Conservation (phyloP, 2,797 vertebrate genomes). For the Sebastes itinus region DNA sequence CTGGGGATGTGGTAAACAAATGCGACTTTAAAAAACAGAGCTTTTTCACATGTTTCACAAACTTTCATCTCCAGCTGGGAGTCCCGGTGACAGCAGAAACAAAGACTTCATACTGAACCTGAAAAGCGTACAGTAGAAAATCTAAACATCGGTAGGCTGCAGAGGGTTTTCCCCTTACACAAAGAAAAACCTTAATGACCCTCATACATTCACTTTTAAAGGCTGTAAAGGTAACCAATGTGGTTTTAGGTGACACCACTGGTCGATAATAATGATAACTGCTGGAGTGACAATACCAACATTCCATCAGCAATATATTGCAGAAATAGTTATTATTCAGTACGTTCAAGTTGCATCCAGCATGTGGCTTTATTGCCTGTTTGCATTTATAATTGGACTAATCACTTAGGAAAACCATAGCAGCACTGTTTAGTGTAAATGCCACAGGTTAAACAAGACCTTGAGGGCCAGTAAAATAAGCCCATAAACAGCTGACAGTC, state of each 20-base stretch:
- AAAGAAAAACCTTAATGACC: slow-evolving; percentile 18
- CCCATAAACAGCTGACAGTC: slow-evolving; percentile 66
- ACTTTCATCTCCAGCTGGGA: slow-evolving; percentile 47
- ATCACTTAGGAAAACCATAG: slow-evolving; percentile 45
- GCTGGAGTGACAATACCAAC: slow-evolving; percentile 29
- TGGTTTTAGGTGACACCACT: slow-evolving; percentile 39
- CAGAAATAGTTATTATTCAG: slow-evolving; percentile 22
- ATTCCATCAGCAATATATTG: slow-evolving; percentile 20
- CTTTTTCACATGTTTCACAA: slow-evolving; percentile 15
- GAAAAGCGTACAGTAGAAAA: not conserved
- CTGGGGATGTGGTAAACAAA: slow-evolving; percentile 56
- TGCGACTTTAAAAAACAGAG: slow-evolving; percentile 20
- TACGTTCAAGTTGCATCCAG: slow-evolving; percentile 13
- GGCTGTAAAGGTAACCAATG: slow-evolving; percentile 40
- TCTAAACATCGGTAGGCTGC: slow-evolving; percentile 2
- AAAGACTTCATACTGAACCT: slow-evolving; percentile 14
- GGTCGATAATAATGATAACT: slow-evolving; percentile 43
- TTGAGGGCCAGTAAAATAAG: slow-evolving; percentile 60
- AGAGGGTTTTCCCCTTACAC: slow-evolving; percentile 42
- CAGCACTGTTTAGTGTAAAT: slow-evolving; percentile 42
- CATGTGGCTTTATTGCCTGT: slow-evolving; percentile 35
- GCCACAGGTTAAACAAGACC: slow-evolving; percentile 64
- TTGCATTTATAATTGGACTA: slow-evolving; percentile 54
- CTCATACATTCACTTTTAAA: slow-evolving; percentile 56
- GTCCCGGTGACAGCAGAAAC: slow-evolving; percentile 37